Percentiles rank a stretch among this genome's conserved stretches.
Evolutionary conservation across 2,888 invertebrate genomes (phyloP).

Genomic region (Agonum fuliginosum): DNA sequence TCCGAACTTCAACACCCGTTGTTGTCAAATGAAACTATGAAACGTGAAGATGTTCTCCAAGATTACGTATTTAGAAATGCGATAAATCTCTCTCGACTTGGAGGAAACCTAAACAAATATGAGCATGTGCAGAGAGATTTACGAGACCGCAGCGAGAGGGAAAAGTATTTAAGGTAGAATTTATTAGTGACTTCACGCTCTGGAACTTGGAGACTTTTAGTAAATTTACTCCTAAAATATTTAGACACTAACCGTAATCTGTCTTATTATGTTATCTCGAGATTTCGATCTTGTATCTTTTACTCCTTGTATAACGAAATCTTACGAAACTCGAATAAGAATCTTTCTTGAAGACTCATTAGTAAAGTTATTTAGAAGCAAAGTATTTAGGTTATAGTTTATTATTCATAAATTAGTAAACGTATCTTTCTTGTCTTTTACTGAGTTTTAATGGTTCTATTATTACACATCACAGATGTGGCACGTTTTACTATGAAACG

Average conservation of each 20-base stretch:
- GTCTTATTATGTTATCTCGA: conserved; percentile 28
- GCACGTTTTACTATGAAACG: too few relatives aligned
- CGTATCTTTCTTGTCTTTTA: too few relatives aligned
- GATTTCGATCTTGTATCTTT: conserved; percentile 3
- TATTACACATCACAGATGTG: too few relatives aligned
- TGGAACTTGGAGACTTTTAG: conserved; percentile 3
- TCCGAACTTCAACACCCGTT: conserved; percentile 5
- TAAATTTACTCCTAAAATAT: background rate
- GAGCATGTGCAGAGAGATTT: conserved; percentile 38
- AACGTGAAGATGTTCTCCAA: background rate
- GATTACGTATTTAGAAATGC: conserved; percentile 12
- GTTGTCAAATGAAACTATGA: background rate
- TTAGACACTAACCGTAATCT: conserved; percentile 28
- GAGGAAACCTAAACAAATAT: conserved; percentile 42
- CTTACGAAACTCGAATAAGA: too few relatives aligned
- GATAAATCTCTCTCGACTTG: conserved; percentile 12
- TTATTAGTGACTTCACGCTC: conserved; percentile 37
- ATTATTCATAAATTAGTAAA: too few relatives aligned
- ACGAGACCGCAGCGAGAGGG: conserved; percentile 4
- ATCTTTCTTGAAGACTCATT: too few relatives aligned
- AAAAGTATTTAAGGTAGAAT: conserved; percentile 37
- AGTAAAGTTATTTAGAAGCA: too few relatives aligned
- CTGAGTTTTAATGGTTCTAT: too few relatives aligned
- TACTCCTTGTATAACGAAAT: too few relatives aligned
- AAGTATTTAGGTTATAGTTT: too few relatives aligned